Evolutionary conservation across 2,797 vertebrate genomes (phyloP), one percentile per base, ranked within the genome.

Genomic region (Balearica regulorum): DNA sequence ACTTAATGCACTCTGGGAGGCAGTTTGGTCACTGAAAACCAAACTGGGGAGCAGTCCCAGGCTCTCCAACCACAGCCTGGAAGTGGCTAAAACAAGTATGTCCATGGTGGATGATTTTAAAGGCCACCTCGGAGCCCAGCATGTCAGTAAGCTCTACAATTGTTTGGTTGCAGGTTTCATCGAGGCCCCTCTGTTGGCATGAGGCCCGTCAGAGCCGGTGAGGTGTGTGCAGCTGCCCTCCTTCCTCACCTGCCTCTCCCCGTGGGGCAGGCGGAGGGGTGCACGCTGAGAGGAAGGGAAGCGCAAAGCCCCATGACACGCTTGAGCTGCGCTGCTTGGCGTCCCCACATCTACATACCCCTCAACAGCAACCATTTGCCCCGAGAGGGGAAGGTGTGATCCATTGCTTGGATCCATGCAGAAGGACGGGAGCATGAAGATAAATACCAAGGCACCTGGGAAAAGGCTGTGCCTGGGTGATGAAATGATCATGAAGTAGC

Each of bases 361-460:
- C 89, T 96, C 89, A 87, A 71, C 44, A 90, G 70, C 95, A 96
- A 68, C 73, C 84, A 85, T 87, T 87, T 89, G 83, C 81, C 91
- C 87, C 1, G 7, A 89, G 88, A 87, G 82, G 90, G 96, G 89
- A 81, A 91, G 77, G 79, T 69, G 96, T 88, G 69, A 70, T 37
- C 57, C 17, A 0, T 35, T 66, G n/a, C n/a, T 3, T 5, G 77
- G 79, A 83, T 71, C 68, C 54, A 7, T 3, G 11, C 12, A 62
- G 51, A 75, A 79, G 62, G 57, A 68, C 41, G 64, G 55, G 31
- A 86, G 39, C 44, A 16, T 0, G 1, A 48, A 53, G 60, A 46
- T 37, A 55, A 89, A 58, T 17, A 55, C 9, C 57, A 72, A 81
- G 69, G 51, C 72, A 51, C 16, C 24, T 48, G 48, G 55, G 69